Conservation (phyloP, 1,140 invertebrate genomes). For the Agrypnia vestita region DNA sequence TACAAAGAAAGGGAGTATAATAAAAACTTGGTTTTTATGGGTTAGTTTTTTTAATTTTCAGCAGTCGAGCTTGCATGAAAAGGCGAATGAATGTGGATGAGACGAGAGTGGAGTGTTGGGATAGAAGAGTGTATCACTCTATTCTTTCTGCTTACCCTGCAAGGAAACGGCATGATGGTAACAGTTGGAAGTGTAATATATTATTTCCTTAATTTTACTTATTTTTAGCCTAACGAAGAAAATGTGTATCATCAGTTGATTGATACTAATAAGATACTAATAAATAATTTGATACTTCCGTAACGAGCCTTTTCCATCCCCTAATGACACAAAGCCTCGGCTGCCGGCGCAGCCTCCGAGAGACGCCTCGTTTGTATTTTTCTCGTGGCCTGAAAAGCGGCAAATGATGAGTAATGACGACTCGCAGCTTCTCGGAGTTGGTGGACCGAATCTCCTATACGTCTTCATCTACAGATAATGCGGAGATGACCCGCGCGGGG, state of each 20-base stretch:
- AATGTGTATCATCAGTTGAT: not conserved
- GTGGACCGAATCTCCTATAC: constrained; percentile 17
- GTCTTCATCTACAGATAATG: constrained; percentile 1
- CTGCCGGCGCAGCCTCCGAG: not conserved
- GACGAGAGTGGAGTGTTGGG: too few species aligned
- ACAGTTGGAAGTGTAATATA: not conserved
- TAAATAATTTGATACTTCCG: too few species aligned
- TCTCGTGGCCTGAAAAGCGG: not conserved
- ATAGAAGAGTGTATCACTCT: too few species aligned
- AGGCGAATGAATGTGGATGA: too few species aligned
- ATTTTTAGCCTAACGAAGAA: not conserved
- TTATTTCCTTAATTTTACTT: not conserved
- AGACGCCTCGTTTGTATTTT: not conserved
- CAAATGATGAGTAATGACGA: constrained; percentile 12
- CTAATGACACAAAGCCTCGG: not conserved
- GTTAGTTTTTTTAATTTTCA: too few species aligned
- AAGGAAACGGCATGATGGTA: too few species aligned
- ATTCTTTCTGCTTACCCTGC: too few species aligned
- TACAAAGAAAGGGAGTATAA: too few species aligned
- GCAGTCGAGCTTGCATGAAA: too few species aligned
- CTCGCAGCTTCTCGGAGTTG: not conserved
- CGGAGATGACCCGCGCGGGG: too few species aligned
- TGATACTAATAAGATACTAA: not conserved
- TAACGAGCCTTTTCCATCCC: too few species aligned
- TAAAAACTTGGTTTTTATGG: too few species aligned